Percentiles rank a stretch among this genome's conserved stretches.
Evolutionary conservation across 2,888 invertebrate genomes (phyloP).

Genomic region (Melieria omissa): DNA sequence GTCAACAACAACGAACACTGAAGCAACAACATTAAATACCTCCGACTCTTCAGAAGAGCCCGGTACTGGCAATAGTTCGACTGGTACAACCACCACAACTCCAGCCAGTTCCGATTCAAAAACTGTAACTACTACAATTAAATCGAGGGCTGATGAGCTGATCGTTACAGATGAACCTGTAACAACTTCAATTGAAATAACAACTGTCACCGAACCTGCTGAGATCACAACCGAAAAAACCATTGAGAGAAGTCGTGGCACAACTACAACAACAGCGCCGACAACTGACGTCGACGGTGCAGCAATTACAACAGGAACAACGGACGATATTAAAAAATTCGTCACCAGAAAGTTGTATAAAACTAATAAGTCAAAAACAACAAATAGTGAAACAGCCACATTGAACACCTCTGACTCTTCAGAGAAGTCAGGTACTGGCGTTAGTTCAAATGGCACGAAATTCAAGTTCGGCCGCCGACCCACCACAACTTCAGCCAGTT

Average conservation of each 20-base stretch:
- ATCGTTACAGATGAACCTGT: too few relatives aligned
- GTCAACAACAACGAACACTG: too few relatives aligned
- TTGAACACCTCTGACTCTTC: too few relatives aligned
- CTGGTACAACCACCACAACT: neutral
- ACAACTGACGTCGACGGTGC: constrained; percentile 3
- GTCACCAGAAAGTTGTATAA: neutral
- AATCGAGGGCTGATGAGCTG: constrained; percentile 7
- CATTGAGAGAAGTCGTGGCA: neutral
- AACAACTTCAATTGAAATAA: neutral
- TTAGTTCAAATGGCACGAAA: too few relatives aligned
- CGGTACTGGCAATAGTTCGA: neutral
- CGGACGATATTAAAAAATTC: neutral
- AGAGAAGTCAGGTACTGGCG: too few relatives aligned
- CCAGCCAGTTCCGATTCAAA: neutral
- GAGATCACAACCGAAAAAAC: constrained; percentile 1
- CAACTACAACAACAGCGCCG: neutral
- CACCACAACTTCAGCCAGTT: too few relatives aligned
- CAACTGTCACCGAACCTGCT: constrained; percentile 3
- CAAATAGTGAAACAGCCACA: too few relatives aligned
- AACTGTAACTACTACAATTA: constrained; percentile 10
- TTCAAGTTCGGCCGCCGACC: too few relatives aligned
- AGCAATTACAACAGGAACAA: neutral
- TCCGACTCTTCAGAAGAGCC: too few relatives aligned
- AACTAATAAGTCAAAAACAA: too few relatives aligned
- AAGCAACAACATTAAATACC: too few relatives aligned